Evolutionary conservation across 2,888 invertebrate genomes (phyloP).

Genomic region (Patella ulyssiponensis): DNA sequence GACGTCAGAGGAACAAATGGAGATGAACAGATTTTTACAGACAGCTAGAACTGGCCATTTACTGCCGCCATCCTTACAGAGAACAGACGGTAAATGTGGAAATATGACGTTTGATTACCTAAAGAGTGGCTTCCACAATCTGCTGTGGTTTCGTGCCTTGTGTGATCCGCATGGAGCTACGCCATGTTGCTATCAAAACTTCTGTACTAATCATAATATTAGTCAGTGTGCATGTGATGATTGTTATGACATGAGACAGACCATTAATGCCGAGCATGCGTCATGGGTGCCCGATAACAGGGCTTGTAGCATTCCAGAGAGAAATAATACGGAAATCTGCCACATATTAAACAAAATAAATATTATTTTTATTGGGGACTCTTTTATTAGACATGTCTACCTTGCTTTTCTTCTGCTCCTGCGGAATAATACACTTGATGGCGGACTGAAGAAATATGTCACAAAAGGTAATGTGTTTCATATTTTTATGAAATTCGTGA

Average conservation of each 20-base stretch:
- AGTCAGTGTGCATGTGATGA: neutral
- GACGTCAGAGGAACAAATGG: neutral
- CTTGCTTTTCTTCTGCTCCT: neutral
- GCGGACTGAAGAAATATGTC: neutral
- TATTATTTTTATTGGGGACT: neutral
- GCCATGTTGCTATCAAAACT: neutral
- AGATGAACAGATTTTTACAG: neutral
- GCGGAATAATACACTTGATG: neutral
- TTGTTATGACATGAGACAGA: neutral
- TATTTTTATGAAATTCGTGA: neutral
- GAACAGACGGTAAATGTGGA: neutral
- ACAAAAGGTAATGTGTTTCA: neutral
- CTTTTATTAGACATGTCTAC: conserved; percentile 6
- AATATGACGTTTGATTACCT: neutral
- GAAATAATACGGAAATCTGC: neutral
- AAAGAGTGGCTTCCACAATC: neutral
- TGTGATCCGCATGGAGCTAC: neutral
- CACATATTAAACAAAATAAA: neutral
- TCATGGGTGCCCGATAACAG: neutral
- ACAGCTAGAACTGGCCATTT: neutral
- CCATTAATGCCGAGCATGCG: neutral
- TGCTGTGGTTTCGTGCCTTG: neutral
- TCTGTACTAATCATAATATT: neutral
- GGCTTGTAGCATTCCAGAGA: neutral
- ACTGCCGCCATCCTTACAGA: neutral